Evolutionary conservation across 1,140 invertebrate species (phyloP).

Genomic region (Drosophila sechellia): DNA sequence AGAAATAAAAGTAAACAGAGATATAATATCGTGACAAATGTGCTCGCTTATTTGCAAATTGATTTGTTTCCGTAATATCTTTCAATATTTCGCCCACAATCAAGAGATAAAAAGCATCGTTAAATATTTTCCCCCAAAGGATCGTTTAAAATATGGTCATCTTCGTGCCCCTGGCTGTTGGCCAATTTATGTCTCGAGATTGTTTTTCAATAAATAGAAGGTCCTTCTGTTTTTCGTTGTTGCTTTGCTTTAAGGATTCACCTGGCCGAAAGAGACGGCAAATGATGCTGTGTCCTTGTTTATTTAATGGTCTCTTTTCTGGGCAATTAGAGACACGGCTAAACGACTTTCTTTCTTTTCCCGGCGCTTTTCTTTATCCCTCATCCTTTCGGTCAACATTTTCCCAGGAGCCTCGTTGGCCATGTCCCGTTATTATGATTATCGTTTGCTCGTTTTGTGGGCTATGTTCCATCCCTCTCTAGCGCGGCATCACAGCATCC

Average conservation of each 20-base stretch:
- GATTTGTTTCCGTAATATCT: neutral
- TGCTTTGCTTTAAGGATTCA: conserved; percentile 10
- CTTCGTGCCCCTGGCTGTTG: neutral
- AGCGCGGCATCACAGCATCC: conserved; percentile 33
- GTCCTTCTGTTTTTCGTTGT: conserved; percentile 13
- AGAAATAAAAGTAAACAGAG: too few relatives aligned
- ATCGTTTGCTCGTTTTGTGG: conserved; percentile 74
- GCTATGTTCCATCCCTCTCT: conserved; percentile 26
- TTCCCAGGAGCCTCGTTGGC: conserved; percentile 71
- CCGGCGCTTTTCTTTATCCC: conserved; percentile 11
- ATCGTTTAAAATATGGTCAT: conserved; percentile 9
- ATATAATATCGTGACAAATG: neutral
- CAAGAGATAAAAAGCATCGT: conserved; percentile 1
- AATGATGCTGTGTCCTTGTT: conserved; percentile 10
- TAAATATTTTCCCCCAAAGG: neutral
- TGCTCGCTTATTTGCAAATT: neutral
- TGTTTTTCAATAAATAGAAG: conserved; percentile 74
- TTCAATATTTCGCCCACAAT: neutral
- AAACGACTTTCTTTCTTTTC: conserved; percentile 39
- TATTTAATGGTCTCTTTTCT: conserved; percentile 43
- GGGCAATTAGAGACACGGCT: conserved; percentile 67
- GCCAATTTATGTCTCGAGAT: conserved; percentile 42
- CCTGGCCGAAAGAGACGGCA: conserved; percentile 31
- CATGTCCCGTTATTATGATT: conserved; percentile 76
- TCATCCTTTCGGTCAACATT: conserved; percentile 16